These are phyloP conservation scores for Oryctes rhinoceros DNA, from an alignment of 1,140 invertebrate species.

Conservation along the genomic window DNA sequence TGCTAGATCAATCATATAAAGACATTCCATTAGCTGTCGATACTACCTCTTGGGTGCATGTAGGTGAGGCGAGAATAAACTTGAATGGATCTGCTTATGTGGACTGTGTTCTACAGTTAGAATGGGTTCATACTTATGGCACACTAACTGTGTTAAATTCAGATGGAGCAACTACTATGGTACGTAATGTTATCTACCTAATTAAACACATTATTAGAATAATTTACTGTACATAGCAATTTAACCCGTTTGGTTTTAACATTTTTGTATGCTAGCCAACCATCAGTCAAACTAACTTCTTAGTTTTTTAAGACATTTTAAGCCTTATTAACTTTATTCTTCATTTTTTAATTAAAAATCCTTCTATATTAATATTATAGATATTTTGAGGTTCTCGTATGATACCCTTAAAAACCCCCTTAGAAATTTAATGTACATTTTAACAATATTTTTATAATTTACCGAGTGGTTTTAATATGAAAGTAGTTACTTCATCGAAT, in stretches of 20 bases:
- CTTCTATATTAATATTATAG: too few relatives aligned
- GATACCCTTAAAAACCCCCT: too few relatives aligned
- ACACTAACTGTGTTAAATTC: slow-evolving; percentile 80
- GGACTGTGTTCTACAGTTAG: slow-evolving; percentile 81
- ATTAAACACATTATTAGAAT: background rate
- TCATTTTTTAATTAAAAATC: too few relatives aligned
- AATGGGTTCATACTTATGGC: slow-evolving; percentile 78
- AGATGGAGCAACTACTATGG: slow-evolving; percentile 77
- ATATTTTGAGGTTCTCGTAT: too few relatives aligned
- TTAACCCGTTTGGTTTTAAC: background rate
- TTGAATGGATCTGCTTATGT: slow-evolving; percentile 69
- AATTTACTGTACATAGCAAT: background rate
- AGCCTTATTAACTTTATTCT: too few relatives aligned
- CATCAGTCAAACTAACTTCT: too few relatives aligned
- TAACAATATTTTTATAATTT: too few relatives aligned
- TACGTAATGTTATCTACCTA: slow-evolving; percentile 53
- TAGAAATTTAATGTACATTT: too few relatives aligned
- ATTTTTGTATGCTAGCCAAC: too few relatives aligned
- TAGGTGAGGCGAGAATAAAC: slow-evolving; percentile 76
- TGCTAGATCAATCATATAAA: slow-evolving; percentile 53
- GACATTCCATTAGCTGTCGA: slow-evolving; percentile 73
- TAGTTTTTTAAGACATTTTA: too few relatives aligned
- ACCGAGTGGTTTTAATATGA: too few relatives aligned
- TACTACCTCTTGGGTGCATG: slow-evolving; percentile 84
- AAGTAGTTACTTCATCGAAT: too few relatives aligned